These are phyloP conservation scores for Acanthoscelides obtectus DNA, from an alignment of 2,888 invertebrate genomes.

Conservation along the genomic window DNA sequence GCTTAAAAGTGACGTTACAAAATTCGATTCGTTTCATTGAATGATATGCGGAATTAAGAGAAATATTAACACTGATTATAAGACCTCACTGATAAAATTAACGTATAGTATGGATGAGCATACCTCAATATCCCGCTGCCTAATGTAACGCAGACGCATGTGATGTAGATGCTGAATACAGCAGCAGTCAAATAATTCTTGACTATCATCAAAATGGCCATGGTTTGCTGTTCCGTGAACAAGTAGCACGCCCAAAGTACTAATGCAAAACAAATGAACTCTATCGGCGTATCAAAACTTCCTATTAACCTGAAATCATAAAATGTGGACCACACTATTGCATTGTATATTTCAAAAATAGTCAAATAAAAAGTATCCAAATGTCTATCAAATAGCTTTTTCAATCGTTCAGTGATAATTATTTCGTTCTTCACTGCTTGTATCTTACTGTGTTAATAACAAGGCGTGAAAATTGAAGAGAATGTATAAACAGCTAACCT, in stretches of 20 bases:
- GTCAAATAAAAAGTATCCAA: no score
- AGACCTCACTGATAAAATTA: not conserved
- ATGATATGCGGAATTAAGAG: not conserved
- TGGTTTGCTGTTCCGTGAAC: conserved; percentile 79
- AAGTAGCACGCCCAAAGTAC: conserved; percentile 82
- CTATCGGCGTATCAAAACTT: conserved; percentile 52
- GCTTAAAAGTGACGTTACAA: no score
- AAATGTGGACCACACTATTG: no score
- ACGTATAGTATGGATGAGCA: not conserved
- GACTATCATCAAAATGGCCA: conserved; percentile 75
- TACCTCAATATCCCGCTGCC: conserved; percentile 77
- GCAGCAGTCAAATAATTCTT: conserved; percentile 74
- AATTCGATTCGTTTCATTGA: no score
- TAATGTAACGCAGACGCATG: conserved; percentile 64
- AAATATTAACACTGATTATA: not conserved
- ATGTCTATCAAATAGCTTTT: not conserved
- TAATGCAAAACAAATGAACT: conserved; percentile 65
- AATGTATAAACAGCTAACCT: no score
- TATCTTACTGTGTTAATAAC: no score
- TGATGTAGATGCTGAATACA: conserved; percentile 72
- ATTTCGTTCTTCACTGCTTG: no score
- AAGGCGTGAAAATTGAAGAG: no score
- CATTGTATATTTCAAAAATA: no score
- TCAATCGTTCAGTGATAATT: not conserved
- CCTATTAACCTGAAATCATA: conserved; percentile 53